A percentile compares a stretch with the other conserved stretches of the same genome.
phyloP scores from a whole-genome alignment of 2,888 invertebrate genomes.

The Pecten maximus region DNA sequence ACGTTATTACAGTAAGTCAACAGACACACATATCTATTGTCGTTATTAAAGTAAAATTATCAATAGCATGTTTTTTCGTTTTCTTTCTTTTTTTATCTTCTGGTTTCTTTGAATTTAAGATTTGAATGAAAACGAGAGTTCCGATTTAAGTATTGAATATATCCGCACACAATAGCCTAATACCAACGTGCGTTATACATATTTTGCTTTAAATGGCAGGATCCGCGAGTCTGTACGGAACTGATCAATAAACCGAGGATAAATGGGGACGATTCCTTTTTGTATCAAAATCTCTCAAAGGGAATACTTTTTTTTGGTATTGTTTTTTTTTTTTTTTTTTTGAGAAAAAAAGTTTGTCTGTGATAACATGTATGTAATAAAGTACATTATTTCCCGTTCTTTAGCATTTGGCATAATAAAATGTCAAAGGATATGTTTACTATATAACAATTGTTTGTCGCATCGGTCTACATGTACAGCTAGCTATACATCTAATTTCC shows the following conservation, averaged over 20 bases:
- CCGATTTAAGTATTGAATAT: not conserved
- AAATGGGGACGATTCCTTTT: not conserved
- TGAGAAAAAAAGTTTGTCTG: not conserved
- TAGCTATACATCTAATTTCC: slow-evolving; percentile 20
- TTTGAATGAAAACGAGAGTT: not conserved
- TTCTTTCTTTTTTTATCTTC: too few relatives aligned
- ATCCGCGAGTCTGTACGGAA: too few relatives aligned
- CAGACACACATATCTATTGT: too few relatives aligned
- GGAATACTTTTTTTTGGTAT: not conserved
- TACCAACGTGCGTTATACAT: not conserved
- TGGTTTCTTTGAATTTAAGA: too few relatives aligned
- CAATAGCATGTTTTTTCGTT: too few relatives aligned
- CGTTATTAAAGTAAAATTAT: too few relatives aligned
- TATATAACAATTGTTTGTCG: not conserved
- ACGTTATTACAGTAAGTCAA: too few relatives aligned
- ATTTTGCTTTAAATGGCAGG: not conserved
- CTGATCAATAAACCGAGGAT: too few relatives aligned
- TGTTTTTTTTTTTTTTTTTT: too few relatives aligned
- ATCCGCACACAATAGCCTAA: not conserved
- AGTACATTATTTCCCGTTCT: not conserved
- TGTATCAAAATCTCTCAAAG: not conserved
- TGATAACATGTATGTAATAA: not conserved
- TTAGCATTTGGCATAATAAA: not conserved
- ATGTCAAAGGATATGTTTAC: not conserved
- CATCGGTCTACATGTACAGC: not conserved